Evolutionary conservation across 2,888 invertebrate species (phyloP), one percentile per base, ranked within the genome.

Genomic region (Gandaritis pyraliata): DNA sequence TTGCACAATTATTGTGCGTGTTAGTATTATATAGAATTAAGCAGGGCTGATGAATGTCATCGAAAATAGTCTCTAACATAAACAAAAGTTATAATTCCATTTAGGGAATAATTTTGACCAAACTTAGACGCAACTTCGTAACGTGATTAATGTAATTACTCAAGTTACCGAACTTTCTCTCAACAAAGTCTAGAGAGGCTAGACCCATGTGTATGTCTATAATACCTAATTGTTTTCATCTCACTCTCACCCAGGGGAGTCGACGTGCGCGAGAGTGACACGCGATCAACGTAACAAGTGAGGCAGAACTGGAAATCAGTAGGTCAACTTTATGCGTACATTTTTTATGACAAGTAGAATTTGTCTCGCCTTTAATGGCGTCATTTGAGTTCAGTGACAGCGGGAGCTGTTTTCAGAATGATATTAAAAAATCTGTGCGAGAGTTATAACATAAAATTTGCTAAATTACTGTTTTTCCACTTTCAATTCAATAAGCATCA

Each of bases 151-250:
- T 64, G 52, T 56, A 71, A 65, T 69, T 66, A 71, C 64, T 54
- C 59, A 69, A 54, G 52, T 64, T 65, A 64, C 66, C 62, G 58
- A 72, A 86, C 88, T 88, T 87, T 88, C 88, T 80, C 86, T 76
- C 61, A 72, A 78, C 77, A 69, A 72, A 76, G 78, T 79, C 77
- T 75, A 77, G 76, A 69, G 71, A 76, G 78, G 79, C 77, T 75
- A 77, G 76, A 78, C 73, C 74, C 72, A 68, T 63, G 61, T 58
- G 62, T 69, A 60, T 23, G 1, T 23, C 3, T 58, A 51, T 33
- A 51, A 39, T 39, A 71, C 69, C 72, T 64, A 64, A 66, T 67
- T 66, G 63, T 57, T 54, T 51, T 57, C 57, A 66, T 87, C 83
- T 72, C 80, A 61, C 69, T 85, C 78, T 62, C 54, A 55, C 80